These are phyloP conservation scores for Calameuta filiformis DNA, from an alignment of 2,888 invertebrate genomes.

Conservation along the genomic window DNA sequence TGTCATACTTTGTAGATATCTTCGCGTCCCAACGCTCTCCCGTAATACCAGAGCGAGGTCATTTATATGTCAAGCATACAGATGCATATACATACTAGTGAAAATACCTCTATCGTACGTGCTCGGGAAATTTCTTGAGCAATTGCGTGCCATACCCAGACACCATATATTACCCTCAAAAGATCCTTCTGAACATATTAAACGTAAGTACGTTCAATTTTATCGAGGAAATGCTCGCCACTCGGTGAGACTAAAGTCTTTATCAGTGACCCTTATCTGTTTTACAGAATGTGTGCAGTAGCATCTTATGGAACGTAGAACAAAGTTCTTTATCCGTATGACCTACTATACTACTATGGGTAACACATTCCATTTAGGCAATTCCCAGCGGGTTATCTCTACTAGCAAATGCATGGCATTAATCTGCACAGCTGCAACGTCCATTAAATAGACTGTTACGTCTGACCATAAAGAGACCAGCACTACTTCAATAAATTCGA, in stretches of 20 bases:
- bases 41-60: conserved; percentile 12
- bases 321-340: background rate
- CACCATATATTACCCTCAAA: background rate
- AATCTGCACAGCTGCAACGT: background rate
- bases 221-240: background rate
- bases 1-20: conserved; percentile 21
- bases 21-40: background rate
- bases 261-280: background rate
- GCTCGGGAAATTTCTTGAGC: background rate
- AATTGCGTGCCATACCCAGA: background rate
- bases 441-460: background rate
- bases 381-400: background rate
- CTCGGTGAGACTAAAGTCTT: background rate
- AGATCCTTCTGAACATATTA: background rate
- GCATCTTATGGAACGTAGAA: background rate
- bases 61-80: background rate
- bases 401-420: background rate
- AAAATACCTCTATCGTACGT: background rate
- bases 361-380: background rate
- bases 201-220: background rate
- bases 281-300: background rate
- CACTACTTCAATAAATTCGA: background rate
- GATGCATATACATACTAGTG: background rate
- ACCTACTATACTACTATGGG: background rate
- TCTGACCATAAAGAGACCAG: background rate